phyloP scores from a whole-genome alignment of 2,113 vertebrate species.

The Okapia johnstoni region DNA sequence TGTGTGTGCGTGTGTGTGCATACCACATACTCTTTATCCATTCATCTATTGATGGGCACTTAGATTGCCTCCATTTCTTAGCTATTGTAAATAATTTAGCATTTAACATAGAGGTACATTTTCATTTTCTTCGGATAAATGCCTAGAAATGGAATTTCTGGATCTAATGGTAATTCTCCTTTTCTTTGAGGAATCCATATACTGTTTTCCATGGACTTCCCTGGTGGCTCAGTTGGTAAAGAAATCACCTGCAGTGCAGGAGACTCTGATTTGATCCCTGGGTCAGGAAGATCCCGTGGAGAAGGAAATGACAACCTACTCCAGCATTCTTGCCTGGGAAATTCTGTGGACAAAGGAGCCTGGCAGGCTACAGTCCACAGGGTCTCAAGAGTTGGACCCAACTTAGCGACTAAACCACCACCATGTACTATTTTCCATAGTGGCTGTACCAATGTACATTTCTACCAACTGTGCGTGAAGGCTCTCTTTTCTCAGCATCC shows the following conservation, averaged over 20 bases:
- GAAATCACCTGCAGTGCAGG: neutral
- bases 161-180: neutral
- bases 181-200: neutral
- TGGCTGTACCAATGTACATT: neutral
- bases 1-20: neutral
- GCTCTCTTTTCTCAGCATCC: neutral
- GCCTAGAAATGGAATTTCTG: neutral
- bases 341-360: neutral
- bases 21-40: neutral
- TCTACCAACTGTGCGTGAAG: neutral
- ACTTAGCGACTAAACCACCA: neutral
- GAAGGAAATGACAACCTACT: neutral
- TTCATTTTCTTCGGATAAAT: neutral
- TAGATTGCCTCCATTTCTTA: neutral
- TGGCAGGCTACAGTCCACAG: neutral
- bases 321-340: neutral
- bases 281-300: neutral
- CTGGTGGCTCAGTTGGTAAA: neutral
- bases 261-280: neutral
- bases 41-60: neutral
- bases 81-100: neutral
- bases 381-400: neutral
- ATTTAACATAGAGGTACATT: neutral
- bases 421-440: neutral
- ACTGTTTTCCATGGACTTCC: neutral